Conservation (phyloP, 2,113 vertebrate genomes). For the Drymodes brunneopygia region DNA sequence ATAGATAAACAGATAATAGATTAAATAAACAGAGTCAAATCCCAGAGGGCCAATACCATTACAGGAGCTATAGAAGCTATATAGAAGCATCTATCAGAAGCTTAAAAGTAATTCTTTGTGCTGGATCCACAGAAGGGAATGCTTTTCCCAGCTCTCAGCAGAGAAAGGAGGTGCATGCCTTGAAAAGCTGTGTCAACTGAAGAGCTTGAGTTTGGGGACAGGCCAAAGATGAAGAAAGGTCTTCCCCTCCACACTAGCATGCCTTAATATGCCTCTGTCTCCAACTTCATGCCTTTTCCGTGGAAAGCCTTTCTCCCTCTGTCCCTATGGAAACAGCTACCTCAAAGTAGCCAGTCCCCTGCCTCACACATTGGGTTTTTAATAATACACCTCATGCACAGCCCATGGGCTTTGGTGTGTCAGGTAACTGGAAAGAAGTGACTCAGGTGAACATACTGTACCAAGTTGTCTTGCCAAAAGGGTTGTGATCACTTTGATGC, state of each 20-base stretch:
- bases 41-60: neutral
- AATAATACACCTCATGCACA: neutral
- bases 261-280: neutral
- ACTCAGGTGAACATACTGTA: neutral
- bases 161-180: neutral
- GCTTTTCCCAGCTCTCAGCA: neutral
- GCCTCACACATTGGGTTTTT: neutral
- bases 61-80: neutral
- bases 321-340: accelerated
- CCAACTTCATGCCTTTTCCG: neutral
- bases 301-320: neutral
- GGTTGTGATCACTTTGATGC: neutral
- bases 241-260: neutral
- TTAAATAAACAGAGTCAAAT: neutral
- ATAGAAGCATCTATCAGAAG: neutral
- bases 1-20: neutral
- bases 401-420: neutral
- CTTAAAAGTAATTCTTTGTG: neutral
- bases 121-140: neutral
- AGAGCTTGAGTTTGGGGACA: neutral
- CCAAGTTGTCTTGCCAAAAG: neutral
- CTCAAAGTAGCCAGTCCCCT: neutral
- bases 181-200: neutral
- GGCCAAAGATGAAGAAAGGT: neutral
- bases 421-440: neutral